Percentiles rank a stretch among this genome's conserved stretches.
These are phyloP conservation scores for Pterostichus madidus DNA, from an alignment of 2,888 invertebrate species.

Conservation along the genomic window DNA sequence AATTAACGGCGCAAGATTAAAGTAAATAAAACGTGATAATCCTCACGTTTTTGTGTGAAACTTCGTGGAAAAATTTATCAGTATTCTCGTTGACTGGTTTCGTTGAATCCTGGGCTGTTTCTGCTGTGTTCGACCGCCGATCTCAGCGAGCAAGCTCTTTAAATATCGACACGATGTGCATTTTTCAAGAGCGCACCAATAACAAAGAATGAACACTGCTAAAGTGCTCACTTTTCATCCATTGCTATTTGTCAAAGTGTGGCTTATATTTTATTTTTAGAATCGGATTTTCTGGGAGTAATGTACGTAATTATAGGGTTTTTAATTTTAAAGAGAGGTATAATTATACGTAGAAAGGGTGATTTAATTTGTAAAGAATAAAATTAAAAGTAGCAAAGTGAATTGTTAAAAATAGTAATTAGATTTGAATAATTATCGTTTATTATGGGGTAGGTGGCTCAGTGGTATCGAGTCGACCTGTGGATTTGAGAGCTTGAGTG, in stretches of 20 bases:
- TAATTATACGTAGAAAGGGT: too few species aligned
- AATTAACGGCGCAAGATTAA: not conserved
- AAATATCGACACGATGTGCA: constrained; percentile 50
- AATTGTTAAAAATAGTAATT: too few species aligned
- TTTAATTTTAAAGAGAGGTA: too few species aligned
- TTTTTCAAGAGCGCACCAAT: constrained; percentile 41
- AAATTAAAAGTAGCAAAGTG: too few species aligned
- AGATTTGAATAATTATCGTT: too few species aligned
- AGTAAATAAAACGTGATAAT: constrained; percentile 41
- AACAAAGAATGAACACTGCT: constrained; percentile 41
- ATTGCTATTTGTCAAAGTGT: constrained; percentile 17
- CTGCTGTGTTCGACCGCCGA: not conserved
- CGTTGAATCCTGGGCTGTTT: not conserved
- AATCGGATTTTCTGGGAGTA: not conserved
- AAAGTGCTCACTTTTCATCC: constrained; percentile 2
- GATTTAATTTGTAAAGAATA: not conserved
- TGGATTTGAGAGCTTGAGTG: too few species aligned
- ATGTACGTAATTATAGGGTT: not conserved
- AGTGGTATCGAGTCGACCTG: too few species aligned
- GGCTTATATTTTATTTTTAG: constrained; percentile 35
- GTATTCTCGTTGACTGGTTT: constrained; percentile 27
- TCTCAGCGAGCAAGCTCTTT: constrained; percentile 25
- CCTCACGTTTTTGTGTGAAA: constrained; percentile 13
- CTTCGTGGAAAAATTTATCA: constrained; percentile 50
- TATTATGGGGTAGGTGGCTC: too few species aligned